Percentiles rank a stretch among this genome's conserved stretches.
These are phyloP conservation scores for Colinus virginianus DNA, from an alignment of 2,113 vertebrate genomes.

Conservation along the genomic window DNA sequence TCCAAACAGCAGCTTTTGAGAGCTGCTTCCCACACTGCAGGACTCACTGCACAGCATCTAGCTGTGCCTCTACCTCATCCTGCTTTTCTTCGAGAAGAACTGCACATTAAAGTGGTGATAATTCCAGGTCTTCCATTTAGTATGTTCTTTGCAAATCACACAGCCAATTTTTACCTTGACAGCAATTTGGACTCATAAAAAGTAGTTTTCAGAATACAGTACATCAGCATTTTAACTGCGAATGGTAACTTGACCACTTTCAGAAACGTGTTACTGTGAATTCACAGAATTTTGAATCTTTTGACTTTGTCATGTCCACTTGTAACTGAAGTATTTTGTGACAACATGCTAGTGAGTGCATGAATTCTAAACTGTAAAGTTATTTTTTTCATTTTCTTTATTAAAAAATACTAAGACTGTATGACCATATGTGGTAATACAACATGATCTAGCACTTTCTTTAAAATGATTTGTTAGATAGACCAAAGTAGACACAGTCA, in stretches of 20 bases:
- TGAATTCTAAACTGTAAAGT: neutral
- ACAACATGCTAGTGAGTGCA: neutral
- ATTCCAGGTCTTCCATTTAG: neutral
- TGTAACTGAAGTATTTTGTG: neutral
- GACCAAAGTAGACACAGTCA: neutral
- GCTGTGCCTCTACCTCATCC: rapidly evolving
- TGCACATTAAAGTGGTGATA: rapidly evolving
- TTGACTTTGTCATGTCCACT: neutral
- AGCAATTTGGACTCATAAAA: neutral
- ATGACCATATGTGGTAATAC: neutral
- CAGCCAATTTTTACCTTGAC: neutral
- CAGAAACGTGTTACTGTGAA: neutral
- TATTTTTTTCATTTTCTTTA: neutral
- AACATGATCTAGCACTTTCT: neutral
- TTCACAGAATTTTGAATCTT: neutral
- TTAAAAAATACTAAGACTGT: neutral
- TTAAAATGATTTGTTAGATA: neutral
- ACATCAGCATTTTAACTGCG: neutral
- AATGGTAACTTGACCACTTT: slow-evolving; percentile 12
- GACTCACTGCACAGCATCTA: rapidly evolving
- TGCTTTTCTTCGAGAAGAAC: neutral
- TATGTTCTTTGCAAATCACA: neutral
- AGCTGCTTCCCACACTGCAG: neutral
- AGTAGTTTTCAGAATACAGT: neutral
- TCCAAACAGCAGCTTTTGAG: neutral